Conservation (phyloP, 2,888 invertebrate species). For the Epirrita christyi region DNA sequence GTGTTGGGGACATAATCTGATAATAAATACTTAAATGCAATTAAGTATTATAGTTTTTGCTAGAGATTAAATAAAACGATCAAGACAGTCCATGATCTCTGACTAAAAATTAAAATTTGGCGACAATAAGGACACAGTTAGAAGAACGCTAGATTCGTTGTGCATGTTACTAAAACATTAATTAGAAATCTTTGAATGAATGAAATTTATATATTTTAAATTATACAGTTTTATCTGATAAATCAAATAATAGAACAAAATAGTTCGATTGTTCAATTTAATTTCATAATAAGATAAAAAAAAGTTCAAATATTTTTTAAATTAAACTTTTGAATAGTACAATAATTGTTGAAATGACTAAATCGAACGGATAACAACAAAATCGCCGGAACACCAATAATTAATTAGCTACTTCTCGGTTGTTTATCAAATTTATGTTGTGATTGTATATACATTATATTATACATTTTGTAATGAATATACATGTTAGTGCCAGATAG, state of each 20-base stretch:
- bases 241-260: constrained; percentile 37
- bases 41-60: constrained; percentile 47
- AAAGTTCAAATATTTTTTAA: constrained; percentile 63
- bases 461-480: constrained; percentile 83
- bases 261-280: constrained; percentile 36
- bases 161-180: constrained; percentile 36
- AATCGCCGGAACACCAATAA: constrained; percentile 65
- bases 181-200: constrained; percentile 5
- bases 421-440: constrained; percentile 83
- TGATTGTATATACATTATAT: constrained; percentile 79
- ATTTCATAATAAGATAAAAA: constrained; percentile 32
- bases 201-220: constrained; percentile 12
- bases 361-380: constrained; percentile 50
- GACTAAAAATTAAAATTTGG: constrained; percentile 40
- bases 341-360: constrained; percentile 44
- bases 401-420: constrained; percentile 70
- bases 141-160: constrained; percentile 57
- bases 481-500: constrained; percentile 84
- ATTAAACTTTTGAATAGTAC: constrained; percentile 57
- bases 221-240: constrained; percentile 24
- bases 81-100: constrained; percentile 40
- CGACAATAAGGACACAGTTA: constrained; percentile 69
- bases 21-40: constrained; percentile 43
- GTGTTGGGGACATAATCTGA: constrained; percentile 53
- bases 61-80: constrained; percentile 45